Conservation (phyloP, 92 coral and sea anemone genomes). For the Blastomussa wellsi region DNA sequence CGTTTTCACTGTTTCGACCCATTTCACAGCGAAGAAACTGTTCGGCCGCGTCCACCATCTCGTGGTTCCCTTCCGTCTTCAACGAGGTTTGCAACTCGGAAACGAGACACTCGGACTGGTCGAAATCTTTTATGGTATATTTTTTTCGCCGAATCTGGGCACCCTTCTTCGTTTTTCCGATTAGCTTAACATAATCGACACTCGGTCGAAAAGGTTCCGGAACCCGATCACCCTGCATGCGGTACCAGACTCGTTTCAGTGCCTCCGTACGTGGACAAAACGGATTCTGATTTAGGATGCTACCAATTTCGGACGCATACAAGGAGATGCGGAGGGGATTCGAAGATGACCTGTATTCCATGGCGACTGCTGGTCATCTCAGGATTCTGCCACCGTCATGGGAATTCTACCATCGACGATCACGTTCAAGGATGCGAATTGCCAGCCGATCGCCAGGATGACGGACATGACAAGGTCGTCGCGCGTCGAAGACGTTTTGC, state of each 20-base stretch:
- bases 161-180: background rate
- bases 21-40: slow-evolving; percentile 4
- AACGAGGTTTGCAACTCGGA: background rate
- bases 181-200: background rate
- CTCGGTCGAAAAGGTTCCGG: slow-evolving; percentile 1
- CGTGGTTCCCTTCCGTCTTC: background rate
- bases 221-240: background rate
- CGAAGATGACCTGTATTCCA: background rate
- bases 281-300: slow-evolving; percentile 8
- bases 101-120: background rate
- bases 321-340: background rate
- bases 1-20: slow-evolving; percentile 12
- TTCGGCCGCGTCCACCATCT: background rate
- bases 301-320: slow-evolving; percentile 17
- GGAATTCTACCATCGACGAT: slow-evolving; percentile 9
- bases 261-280: slow-evolving; percentile 8
- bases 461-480: slow-evolving; percentile 29
- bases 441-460: slow-evolving; percentile 28
- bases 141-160: background rate
- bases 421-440: slow-evolving; percentile 6
- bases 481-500: slow-evolving; percentile 3
- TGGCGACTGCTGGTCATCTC: background rate
- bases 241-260: slow-evolving; percentile 11
- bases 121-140: background rate
- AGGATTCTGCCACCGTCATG: background rate